These are phyloP conservation scores for Ennomos fuscantarius DNA, from an alignment of 2,888 invertebrate species.

Conservation along the genomic window DNA sequence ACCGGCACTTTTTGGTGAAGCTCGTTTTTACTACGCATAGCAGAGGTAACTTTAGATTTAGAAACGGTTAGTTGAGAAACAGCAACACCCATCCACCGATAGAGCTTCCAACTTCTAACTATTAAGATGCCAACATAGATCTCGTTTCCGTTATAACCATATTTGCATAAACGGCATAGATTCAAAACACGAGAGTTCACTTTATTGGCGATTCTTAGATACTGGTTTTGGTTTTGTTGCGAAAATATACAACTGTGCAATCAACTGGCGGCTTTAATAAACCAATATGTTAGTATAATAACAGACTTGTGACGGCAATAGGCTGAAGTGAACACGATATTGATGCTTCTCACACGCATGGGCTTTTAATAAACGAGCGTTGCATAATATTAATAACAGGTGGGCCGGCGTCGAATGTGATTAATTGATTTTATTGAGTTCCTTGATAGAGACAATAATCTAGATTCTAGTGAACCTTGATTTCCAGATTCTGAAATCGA, in stretches of 20 bases:
- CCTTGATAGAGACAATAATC: too few species aligned
- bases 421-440: conserved; percentile 5
- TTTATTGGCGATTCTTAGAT: conserved; percentile 34
- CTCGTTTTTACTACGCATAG: conserved; percentile 1
- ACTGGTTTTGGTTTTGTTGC: conserved; percentile 34
- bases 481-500: too few species aligned
- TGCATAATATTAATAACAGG: conserved; percentile 24
- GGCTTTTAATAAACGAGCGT: conserved; percentile 21
- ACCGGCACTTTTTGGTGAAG: conserved; percentile 9
- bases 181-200: conserved; percentile 24
- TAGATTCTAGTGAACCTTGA: too few species aligned
- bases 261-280: conserved; percentile 46
- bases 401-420: conserved; percentile 2
- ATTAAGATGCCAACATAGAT: conserved; percentile 34
- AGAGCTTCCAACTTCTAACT: too few species aligned
- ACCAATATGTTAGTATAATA: conserved; percentile 54
- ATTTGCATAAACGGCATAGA: conserved; percentile 32
- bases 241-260: conserved; percentile 34
- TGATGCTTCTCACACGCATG: conserved; percentile 51
- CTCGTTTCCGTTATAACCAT: conserved; percentile 37
- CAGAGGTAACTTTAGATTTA: conserved; percentile 4
- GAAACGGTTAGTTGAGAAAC: conserved; percentile 9
- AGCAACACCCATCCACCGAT: conserved; percentile 14
- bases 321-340: conserved; percentile 52
- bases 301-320: conserved; percentile 44